phyloP scores from a whole-genome alignment of 2,113 vertebrate genomes.

The Chinchilla lanigera region DNA sequence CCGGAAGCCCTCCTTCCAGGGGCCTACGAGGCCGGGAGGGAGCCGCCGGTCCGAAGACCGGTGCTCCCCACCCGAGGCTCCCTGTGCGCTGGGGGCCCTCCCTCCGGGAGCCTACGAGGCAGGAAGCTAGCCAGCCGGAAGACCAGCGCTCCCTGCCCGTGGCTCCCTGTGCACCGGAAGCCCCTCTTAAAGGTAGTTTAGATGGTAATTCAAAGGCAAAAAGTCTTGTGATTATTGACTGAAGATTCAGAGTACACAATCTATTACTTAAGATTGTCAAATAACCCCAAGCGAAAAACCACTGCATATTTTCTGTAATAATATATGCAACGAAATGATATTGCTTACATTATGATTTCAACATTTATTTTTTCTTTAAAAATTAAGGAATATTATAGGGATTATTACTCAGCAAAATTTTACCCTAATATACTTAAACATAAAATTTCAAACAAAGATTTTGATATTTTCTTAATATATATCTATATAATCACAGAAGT shows the following conservation, averaged over 20 bases:
- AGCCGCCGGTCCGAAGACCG: too few species aligned
- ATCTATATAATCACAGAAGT: neutral
- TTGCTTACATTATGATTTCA: neutral
- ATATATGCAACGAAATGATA: neutral
- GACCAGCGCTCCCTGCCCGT: too few species aligned
- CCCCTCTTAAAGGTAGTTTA: conserved; percentile 54
- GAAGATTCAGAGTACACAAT: neutral
- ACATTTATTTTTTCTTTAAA: neutral
- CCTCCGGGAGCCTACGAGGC: too few species aligned
- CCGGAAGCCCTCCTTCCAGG: too few species aligned
- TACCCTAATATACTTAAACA: neutral
- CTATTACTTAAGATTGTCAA: conserved; percentile 15
- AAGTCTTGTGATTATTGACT: conserved; percentile 36
- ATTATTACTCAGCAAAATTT: neutral
- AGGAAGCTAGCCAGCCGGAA: too few species aligned
- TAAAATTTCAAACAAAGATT: neutral
- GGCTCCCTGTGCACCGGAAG: too few species aligned
- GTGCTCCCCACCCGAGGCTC: too few species aligned
- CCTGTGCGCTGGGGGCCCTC: too few species aligned
- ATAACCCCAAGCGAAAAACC: neutral
- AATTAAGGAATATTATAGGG: neutral
- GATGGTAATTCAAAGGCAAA: neutral
- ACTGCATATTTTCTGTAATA: neutral
- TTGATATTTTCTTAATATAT: neutral
- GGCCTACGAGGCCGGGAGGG: too few species aligned